phyloP scores from a whole-genome alignment of 2,113 vertebrate genomes.

The Cinclus cinclus region DNA sequence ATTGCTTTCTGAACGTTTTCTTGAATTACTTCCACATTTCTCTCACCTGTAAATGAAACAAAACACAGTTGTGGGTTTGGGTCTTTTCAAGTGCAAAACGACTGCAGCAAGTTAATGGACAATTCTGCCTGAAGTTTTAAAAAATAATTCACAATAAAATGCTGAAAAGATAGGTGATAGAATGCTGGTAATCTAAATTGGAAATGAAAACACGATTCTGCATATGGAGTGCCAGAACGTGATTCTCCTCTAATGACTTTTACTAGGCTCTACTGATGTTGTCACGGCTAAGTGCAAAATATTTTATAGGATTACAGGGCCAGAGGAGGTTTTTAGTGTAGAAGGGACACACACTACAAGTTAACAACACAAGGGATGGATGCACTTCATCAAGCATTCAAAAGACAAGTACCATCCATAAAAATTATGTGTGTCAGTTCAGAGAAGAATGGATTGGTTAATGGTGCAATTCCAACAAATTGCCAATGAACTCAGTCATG shows the following conservation, averaged over 20 bases:
- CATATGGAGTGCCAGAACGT: background rate
- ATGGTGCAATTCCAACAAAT: background rate
- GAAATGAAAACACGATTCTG: background rate
- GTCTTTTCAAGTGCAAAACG: background rate
- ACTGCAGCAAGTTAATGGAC: background rate
- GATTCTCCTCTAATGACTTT: background rate
- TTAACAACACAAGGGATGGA: background rate
- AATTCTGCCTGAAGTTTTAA: background rate
- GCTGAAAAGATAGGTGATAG: background rate
- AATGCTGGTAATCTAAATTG: background rate
- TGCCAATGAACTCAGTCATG: background rate
- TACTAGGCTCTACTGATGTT: background rate
- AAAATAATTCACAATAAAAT: background rate
- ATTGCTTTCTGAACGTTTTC: conserved; percentile 73
- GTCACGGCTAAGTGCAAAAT: background rate
- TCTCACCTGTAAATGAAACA: conserved; percentile 71
- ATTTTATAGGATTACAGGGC: background rate
- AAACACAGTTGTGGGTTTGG: background rate
- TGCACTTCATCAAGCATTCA: background rate
- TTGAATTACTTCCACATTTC: conserved; percentile 64
- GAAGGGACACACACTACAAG: background rate
- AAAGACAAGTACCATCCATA: background rate
- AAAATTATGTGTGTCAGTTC: background rate
- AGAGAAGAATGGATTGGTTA: background rate
- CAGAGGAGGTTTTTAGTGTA: background rate